Percentiles rank a stretch among this genome's conserved stretches.
These are phyloP conservation scores for Holcopasites calliopsidis DNA, from an alignment of 1,140 invertebrate genomes.

Conservation along the genomic window DNA sequence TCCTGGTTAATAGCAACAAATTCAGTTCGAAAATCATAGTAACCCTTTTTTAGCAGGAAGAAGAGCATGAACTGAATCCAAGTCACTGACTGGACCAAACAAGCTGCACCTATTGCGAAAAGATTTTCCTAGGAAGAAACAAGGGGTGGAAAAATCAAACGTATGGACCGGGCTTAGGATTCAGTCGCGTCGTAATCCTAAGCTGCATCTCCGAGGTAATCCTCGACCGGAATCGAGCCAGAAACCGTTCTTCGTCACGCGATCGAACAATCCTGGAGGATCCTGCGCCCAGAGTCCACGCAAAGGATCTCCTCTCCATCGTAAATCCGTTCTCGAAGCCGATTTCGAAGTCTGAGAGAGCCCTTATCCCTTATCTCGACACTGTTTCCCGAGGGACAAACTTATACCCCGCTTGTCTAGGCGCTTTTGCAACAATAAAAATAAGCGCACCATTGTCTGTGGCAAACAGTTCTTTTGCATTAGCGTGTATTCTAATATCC, in stretches of 20 bases:
- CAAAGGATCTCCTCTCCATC: background rate
- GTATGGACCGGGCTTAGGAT: slow-evolving; percentile 4
- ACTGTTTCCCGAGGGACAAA: slow-evolving; percentile 1
- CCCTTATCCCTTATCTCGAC: background rate
- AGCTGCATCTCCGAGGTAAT: slow-evolving; percentile 18
- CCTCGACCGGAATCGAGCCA: slow-evolving; percentile 9
- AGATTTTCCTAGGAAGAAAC: background rate
- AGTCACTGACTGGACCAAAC: no score
- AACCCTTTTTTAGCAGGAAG: no score
- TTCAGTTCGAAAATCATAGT: no score
- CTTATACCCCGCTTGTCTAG: slow-evolving; percentile 8
- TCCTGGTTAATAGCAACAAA: no score
- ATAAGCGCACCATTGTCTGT: no score
- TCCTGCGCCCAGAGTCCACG: background rate
- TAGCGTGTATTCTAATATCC: no score
- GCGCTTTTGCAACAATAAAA: background rate
- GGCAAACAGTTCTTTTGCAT: no score
- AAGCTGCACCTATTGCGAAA: no score
- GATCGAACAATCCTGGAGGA: background rate
- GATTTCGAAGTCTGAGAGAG: background rate
- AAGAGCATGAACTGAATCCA: no score
- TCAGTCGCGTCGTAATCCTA: background rate
- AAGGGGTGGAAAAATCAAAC: background rate
- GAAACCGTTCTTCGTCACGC: slow-evolving; percentile 2
- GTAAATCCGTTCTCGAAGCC: slow-evolving; percentile 34